A percentile compares a stretch with the other conserved stretches of the same genome.
Conservation (phyloP, 2,113 vertebrate species). For the Trogon surrucura region DNA sequence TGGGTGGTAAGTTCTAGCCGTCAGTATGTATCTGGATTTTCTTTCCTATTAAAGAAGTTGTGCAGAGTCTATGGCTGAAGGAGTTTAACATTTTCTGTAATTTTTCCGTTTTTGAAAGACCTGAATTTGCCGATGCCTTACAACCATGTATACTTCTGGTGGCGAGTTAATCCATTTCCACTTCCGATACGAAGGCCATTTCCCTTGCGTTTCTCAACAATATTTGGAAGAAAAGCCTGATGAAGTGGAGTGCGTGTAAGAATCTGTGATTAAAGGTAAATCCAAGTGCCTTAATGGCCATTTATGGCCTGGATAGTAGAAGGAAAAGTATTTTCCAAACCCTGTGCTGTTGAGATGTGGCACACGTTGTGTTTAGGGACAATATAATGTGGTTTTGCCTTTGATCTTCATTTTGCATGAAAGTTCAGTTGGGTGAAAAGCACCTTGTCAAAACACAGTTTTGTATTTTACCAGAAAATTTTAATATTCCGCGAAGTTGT, state of each 20-base stretch:
- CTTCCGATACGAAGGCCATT: background rate
- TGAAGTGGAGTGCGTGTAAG: rapidly evolving
- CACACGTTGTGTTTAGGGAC: background rate
- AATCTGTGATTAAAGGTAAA: background rate
- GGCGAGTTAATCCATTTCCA: background rate
- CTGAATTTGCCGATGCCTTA: background rate
- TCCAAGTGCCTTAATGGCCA: background rate
- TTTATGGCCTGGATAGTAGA: background rate
- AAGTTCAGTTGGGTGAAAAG: background rate
- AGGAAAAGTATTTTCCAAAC: background rate
- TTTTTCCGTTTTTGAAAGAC: background rate
- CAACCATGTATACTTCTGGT: background rate
- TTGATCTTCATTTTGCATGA: background rate
- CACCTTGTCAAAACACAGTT: background rate
- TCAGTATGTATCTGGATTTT: background rate
- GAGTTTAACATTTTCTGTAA: background rate
- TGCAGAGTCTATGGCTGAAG: background rate
- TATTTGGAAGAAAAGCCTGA: rapidly evolving
- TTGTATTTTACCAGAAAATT: background rate
- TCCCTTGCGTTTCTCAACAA: background rate
- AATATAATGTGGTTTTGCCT: background rate
- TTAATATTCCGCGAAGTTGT: rapidly evolving
- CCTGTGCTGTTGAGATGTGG: background rate
- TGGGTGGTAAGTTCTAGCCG: background rate
- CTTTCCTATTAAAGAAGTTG: background rate